Percentiles rank a stretch among this genome's conserved stretches.
phyloP scores from a whole-genome alignment of 2,113 vertebrate genomes.

The Stomatorhinus ivindoensis region DNA sequence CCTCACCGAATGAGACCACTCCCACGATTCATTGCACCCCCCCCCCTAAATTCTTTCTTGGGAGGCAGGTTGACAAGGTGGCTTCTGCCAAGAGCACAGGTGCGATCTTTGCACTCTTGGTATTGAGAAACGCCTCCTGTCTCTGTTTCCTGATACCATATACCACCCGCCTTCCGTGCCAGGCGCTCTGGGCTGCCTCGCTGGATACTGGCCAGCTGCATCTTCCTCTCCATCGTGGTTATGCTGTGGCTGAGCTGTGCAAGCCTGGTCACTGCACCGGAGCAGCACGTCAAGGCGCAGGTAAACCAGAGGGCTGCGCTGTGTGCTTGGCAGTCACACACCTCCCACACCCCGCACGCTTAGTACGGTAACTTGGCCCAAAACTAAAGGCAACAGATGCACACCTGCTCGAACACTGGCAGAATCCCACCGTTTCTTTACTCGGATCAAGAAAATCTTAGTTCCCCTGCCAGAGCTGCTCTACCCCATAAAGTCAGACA shows the following conservation, averaged over 20 bases:
- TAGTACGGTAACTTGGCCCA: neutral
- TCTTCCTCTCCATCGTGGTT: slow-evolving; percentile 90
- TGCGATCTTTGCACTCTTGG: neutral
- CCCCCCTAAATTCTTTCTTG: neutral
- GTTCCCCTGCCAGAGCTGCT: neutral
- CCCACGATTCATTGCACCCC: neutral
- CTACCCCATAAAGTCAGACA: neutral
- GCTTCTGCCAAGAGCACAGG: neutral
- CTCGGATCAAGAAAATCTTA: neutral
- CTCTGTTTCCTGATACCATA: neutral
- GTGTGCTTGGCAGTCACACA: neutral
- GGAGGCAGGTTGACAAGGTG: neutral
- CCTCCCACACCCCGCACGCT: too few relatives aligned
- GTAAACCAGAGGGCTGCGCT: neutral
- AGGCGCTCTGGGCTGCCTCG: slow-evolving; percentile 92
- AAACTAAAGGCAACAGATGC: neutral
- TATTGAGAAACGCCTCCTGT: neutral
- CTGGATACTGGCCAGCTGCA: slow-evolving; percentile 89
- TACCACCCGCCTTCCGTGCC: neutral
- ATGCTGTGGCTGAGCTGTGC: slow-evolving; percentile 98
- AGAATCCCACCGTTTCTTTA: neutral
- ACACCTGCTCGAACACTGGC: neutral
- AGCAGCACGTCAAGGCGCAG: slow-evolving; percentile 67
- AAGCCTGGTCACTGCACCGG: slow-evolving; percentile 81
- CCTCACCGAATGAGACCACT: neutral